Evolutionary conservation across 2,797 vertebrate genomes (phyloP).

Genomic region (Poeciliopsis turneri): DNA sequence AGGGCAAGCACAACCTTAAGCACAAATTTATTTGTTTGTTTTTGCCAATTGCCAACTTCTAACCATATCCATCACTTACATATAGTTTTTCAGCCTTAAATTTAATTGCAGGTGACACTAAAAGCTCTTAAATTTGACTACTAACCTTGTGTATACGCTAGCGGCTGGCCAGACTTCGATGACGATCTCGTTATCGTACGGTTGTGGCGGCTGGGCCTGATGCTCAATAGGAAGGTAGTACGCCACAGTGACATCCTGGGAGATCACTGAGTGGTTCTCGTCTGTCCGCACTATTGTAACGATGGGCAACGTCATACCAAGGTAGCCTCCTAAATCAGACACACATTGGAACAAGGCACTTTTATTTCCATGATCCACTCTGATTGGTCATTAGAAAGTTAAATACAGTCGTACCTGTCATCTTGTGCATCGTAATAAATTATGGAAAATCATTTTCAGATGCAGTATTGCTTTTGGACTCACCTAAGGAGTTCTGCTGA

Average conservation of each 20-base stretch:
- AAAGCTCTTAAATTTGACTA: background rate
- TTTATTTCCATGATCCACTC: background rate
- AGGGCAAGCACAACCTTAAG: too few relatives aligned
- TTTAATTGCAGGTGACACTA: too few relatives aligned
- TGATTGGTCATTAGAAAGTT: background rate
- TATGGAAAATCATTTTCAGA: background rate
- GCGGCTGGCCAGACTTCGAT: conserved; percentile 88
- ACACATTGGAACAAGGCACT: background rate
- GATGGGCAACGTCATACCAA: conserved; percentile 90
- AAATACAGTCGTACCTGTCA: background rate
- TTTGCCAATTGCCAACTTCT: too few relatives aligned
- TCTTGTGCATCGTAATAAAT: background rate
- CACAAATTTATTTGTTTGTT: too few relatives aligned
- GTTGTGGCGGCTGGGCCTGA: conserved; percentile 84
- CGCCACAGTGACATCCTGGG: conserved; percentile 80
- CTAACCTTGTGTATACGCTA: conserved; percentile 85
- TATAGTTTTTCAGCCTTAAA: too few relatives aligned
- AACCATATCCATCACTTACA: too few relatives aligned
- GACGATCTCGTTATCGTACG: conserved; percentile 80
- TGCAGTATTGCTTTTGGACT: conserved; percentile 20
- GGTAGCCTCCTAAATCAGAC: conserved; percentile 78
- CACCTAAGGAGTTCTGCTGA: conserved; percentile 89
- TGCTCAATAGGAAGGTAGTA: conserved; percentile 85
- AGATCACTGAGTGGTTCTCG: conserved; percentile 73
- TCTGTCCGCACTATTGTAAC: conserved; percentile 86